phyloP scores from a whole-genome alignment of 2,888 invertebrate genomes.

The Chrysina gloriosa region DNA sequence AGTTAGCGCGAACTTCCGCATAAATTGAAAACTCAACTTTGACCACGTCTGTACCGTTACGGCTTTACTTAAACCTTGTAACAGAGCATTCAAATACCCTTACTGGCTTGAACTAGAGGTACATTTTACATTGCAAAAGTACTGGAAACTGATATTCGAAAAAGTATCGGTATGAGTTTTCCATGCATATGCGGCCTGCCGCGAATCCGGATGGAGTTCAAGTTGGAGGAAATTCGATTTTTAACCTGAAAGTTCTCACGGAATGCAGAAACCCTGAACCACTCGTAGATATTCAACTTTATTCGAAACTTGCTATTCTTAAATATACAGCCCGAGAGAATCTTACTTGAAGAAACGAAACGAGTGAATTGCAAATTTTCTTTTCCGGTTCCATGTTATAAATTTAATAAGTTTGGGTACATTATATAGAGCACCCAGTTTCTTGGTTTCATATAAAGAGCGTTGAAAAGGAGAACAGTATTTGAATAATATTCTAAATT shows the following conservation, averaged over 20 bases:
- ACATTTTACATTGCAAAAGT: conserved; percentile 22
- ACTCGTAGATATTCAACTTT: conserved; percentile 27
- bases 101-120: neutral
- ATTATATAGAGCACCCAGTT: neutral
- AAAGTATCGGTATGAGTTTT: conserved; percentile 15
- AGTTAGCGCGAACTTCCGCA: conserved; percentile 1
- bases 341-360: conserved; percentile 3
- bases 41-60: neutral
- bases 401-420: conserved; percentile 10
- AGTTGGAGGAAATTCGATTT: conserved; percentile 21
- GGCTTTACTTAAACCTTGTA: neutral
- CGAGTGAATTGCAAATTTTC: conserved; percentile 22
- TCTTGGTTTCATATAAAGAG: neutral
- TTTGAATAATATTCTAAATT: no score
- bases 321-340: conserved; percentile 14
- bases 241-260: conserved; percentile 11
- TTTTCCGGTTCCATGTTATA: neutral
- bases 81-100: neutral
- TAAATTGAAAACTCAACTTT: conserved; percentile 4
- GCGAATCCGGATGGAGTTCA: neutral
- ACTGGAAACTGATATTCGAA: conserved; percentile 18
- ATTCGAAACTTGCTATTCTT: conserved; percentile 8
- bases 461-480: neutral
- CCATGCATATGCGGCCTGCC: neutral
- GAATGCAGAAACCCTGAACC: conserved; percentile 3